Evolutionary conservation across 2,113 vertebrate genomes (phyloP).

Genomic region (Gila orcuttii): DNA sequence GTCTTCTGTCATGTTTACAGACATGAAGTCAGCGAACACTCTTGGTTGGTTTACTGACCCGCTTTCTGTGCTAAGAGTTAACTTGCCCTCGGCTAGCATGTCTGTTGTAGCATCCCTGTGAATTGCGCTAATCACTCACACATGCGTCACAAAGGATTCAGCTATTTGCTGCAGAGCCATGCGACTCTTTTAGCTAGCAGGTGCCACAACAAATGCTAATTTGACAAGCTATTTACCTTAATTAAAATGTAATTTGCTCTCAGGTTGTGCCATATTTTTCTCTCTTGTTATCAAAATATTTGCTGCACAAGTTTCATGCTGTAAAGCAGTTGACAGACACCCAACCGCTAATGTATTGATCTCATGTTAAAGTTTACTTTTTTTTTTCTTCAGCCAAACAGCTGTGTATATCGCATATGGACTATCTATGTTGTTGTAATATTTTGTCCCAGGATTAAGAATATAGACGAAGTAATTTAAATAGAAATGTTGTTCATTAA

Average conservation of each 20-base stretch:
- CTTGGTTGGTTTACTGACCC: conserved; percentile 4
- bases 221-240: conserved; percentile 38
- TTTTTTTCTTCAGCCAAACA: background rate
- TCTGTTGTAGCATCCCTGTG: background rate
- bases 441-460: no score
- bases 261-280: conserved; percentile 24
- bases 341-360: background rate
- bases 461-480: no score
- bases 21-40: background rate
- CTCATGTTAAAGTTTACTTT: background rate
- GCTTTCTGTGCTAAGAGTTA: background rate
- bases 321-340: conserved; percentile 15
- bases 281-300: background rate
- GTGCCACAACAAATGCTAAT: conserved; percentile 27
- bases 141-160: background rate
- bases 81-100: background rate
- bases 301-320: background rate
- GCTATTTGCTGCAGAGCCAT: background rate
- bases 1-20: background rate
- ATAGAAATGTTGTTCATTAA: no score
- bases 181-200: background rate
- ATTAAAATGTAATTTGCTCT: conserved; percentile 45
- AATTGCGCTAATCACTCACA: conserved; percentile 47
- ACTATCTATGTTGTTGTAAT: no score
- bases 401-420: background rate